phyloP scores from a whole-genome alignment of 2,888 invertebrate genomes.

The Amphipoea oculea region DNA sequence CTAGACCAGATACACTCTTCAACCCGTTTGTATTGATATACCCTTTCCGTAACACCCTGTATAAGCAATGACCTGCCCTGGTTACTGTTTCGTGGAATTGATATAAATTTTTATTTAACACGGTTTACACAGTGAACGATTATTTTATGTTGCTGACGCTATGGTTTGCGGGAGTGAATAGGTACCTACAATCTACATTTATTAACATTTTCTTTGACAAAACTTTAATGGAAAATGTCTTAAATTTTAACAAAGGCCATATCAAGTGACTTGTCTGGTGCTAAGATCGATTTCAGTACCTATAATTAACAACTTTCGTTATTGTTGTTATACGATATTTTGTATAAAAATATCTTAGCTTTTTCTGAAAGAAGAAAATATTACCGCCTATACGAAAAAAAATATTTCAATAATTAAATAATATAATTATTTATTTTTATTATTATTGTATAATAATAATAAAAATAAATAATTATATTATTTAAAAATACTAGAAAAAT shows the following conservation, averaged over 20 bases:
- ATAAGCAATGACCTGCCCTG: not conserved
- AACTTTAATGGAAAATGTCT: not conserved
- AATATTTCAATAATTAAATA: too few species aligned
- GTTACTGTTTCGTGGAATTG: constrained; percentile 29
- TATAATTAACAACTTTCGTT: not conserved
- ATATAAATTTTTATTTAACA: not conserved
- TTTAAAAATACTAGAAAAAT: not conserved
- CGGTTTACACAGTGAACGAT: not conserved
- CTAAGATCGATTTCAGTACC: not conserved
- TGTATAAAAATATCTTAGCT: not conserved
- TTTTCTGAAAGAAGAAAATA: not conserved
- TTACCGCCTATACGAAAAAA: too few species aligned
- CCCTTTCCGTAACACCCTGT: too few species aligned
- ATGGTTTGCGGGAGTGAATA: not conserved
- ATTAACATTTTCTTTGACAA: not conserved
- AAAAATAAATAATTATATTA: too few species aligned
- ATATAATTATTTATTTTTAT: too few species aligned
- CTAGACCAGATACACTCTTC: too few species aligned
- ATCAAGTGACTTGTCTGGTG: not conserved
- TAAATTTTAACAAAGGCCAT: not conserved
- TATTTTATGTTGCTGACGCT: not conserved
- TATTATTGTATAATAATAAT: too few species aligned
- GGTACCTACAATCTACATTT: not conserved
- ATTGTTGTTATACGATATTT: not conserved
- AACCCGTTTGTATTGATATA: too few species aligned